Evolutionary conservation across 1,140 invertebrate species (phyloP).

Genomic region (Pachypsylla venusta): DNA sequence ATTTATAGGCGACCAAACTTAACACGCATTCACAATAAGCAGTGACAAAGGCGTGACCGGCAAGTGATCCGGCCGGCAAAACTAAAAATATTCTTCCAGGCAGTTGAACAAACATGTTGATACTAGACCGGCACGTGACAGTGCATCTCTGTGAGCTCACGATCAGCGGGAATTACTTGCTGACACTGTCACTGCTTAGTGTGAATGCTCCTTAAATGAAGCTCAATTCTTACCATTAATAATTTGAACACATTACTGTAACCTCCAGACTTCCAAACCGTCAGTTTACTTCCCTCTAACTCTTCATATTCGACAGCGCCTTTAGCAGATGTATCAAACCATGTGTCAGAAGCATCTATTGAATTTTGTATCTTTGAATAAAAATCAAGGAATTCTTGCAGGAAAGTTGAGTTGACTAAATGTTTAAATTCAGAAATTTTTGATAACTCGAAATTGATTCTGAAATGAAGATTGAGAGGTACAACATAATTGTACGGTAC

Average conservation of each 20-base stretch:
- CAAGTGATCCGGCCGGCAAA: too few relatives aligned
- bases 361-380: slow-evolving; percentile 28
- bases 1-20: too few relatives aligned
- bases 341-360: slow-evolving; percentile 39
- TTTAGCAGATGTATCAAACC: slow-evolving; percentile 41
- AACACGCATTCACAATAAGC: too few relatives aligned
- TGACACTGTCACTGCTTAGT: too few relatives aligned
- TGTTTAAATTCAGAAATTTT: neutral
- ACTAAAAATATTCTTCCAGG: too few relatives aligned
- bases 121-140: too few relatives aligned
- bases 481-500: too few relatives aligned
- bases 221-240: slow-evolving; percentile 37
- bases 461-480: neutral
- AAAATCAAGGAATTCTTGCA: slow-evolving; percentile 23
- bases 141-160: too few relatives aligned
- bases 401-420: neutral
- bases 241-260: slow-evolving; percentile 41
- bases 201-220: too few relatives aligned
- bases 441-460: neutral
- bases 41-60: too few relatives aligned
- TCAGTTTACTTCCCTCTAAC: slow-evolving; percentile 39
- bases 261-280: slow-evolving; percentile 45
- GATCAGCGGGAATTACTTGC: too few relatives aligned
- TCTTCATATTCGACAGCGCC: slow-evolving; percentile 38
- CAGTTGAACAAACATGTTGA: too few relatives aligned